A percentile compares a stretch with the other conserved stretches of the same genome.
Evolutionary conservation across 2,113 vertebrate species (phyloP).

Genomic region (Datnioides undecimradiatus): DNA sequence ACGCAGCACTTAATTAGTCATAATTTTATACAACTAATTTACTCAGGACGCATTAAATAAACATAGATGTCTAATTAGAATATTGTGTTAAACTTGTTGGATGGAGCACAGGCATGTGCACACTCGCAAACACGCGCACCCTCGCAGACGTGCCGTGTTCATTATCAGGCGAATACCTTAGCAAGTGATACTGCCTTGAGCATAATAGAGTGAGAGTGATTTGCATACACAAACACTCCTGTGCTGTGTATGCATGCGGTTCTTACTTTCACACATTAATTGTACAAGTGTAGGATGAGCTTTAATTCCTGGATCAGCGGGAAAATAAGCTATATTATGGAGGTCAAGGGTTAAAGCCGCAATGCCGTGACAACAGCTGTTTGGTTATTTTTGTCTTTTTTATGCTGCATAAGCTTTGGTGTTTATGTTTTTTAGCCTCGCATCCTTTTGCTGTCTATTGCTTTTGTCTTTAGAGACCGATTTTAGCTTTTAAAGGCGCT

Average conservation of each 20-base stretch:
- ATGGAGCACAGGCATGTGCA: constrained; percentile 38
- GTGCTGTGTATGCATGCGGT: constrained; percentile 22
- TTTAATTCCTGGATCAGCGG: constrained; percentile 33
- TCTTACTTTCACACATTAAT: constrained; percentile 16
- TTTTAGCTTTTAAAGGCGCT: too few species aligned
- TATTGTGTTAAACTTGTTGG: constrained; percentile 80
- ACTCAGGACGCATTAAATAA: constrained; percentile 84
- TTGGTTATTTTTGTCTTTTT: constrained; percentile 7
- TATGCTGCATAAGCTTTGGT: background rate
- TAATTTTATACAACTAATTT: constrained; percentile 85
- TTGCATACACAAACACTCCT: constrained; percentile 70
- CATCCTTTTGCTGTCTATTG: background rate
- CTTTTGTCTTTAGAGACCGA: background rate
- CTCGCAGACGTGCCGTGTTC: constrained; percentile 53
- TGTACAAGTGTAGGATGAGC: constrained; percentile 5
- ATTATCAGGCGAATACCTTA: constrained; percentile 72
- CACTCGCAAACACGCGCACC: constrained; percentile 26
- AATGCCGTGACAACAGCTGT: background rate
- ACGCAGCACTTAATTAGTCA: constrained; percentile 83
- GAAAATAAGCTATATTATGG: background rate
- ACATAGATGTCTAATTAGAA: constrained; percentile 84
- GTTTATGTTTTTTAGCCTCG: too few species aligned
- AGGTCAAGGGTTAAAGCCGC: constrained; percentile 44
- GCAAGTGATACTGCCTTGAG: constrained; percentile 64
- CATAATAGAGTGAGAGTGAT: constrained; percentile 46